These are phyloP conservation scores for Trichopoda pennipes DNA, from an alignment of 2,888 invertebrate genomes.

Conservation along the genomic window DNA sequence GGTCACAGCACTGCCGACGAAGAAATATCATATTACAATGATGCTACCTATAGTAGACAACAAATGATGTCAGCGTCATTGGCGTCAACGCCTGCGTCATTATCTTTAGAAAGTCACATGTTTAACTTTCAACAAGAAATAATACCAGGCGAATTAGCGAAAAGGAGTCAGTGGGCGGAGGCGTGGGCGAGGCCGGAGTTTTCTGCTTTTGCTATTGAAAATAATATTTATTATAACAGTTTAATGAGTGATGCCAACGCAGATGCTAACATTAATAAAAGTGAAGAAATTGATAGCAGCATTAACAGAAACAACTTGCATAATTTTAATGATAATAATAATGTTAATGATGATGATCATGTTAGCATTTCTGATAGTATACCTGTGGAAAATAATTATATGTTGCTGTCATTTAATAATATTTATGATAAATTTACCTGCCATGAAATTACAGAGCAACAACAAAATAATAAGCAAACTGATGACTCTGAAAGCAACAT, in stretches of 20 bases:
- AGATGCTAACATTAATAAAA: neutral
- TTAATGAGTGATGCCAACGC: no score
- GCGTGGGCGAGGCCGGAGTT: no score
- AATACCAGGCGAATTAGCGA: constrained; percentile 11
- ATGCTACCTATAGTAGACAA: constrained; percentile 13
- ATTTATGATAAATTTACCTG: constrained; percentile 70
- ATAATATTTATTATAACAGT: neutral
- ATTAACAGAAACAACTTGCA: no score
- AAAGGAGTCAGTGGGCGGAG: no score
- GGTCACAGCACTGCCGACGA: constrained; percentile 65
- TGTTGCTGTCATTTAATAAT: constrained; percentile 77
- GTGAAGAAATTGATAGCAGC: neutral
- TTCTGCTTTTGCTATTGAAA: neutral
- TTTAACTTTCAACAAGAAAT: constrained; percentile 24
- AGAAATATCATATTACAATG: constrained; percentile 21
- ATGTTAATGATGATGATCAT: constrained; percentile 18
- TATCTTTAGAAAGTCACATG: constrained; percentile 3
- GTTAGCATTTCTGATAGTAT: constrained; percentile 56
- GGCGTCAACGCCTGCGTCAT: neutral
- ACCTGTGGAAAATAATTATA: constrained; percentile 73
- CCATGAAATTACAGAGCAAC: constrained; percentile 57
- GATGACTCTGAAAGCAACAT: constrained; percentile 28
- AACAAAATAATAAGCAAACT: no score
- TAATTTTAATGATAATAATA: no score
- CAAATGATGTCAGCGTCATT: neutral